Percentiles rank a stretch among this genome's conserved stretches.
Conservation (phyloP, 2,113 vertebrate species). For the Herpetotheres cachinnans region DNA sequence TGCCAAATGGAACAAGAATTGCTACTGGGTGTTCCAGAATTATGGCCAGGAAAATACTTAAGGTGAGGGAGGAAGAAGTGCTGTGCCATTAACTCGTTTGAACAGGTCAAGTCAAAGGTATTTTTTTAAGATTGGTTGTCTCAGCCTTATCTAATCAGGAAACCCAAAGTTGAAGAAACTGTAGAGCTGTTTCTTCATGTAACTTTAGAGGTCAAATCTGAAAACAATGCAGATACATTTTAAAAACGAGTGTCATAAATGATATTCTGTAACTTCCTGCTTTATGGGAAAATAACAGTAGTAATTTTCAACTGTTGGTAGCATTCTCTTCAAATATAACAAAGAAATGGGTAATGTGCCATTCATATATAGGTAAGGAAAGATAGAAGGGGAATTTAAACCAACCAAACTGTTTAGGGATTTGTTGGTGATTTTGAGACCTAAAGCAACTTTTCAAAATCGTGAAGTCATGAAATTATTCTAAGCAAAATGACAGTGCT, state of each 20-base stretch:
- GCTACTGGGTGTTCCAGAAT: neutral
- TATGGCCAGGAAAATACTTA: neutral
- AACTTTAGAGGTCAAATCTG: neutral
- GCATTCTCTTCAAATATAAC: neutral
- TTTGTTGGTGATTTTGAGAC: neutral
- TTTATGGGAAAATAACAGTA: neutral
- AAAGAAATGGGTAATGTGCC: neutral
- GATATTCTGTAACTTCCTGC: neutral
- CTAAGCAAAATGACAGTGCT: neutral
- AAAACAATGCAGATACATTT: neutral
- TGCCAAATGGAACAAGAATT: neutral
- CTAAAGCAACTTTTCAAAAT: neutral
- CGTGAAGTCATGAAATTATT: neutral
- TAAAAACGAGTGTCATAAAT: neutral
- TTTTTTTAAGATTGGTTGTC: neutral
- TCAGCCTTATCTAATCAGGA: neutral
- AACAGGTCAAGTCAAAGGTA: neutral
- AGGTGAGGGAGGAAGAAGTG: neutral
- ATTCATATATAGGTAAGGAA: neutral
- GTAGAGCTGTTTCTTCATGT: neutral
- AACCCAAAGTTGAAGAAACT: neutral
- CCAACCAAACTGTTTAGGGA: neutral
- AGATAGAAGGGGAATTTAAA: neutral
- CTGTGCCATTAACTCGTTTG: neutral
- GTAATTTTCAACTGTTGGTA: neutral